Base-by-base conservation (phyloP, 1,140 invertebrate species). In the Myzus persicae region DNA sequence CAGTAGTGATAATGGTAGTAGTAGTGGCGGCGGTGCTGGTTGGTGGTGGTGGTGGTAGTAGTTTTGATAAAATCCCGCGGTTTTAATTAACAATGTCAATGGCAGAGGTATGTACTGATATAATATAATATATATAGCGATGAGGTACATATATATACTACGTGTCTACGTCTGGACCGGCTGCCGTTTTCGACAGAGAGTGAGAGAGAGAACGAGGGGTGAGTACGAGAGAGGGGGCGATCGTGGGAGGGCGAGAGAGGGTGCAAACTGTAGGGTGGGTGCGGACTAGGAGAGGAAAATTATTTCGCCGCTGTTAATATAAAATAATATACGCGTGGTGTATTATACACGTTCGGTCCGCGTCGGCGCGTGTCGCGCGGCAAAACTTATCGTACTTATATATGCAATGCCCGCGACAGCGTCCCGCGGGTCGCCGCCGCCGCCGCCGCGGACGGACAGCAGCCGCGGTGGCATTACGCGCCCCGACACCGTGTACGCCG, bases 81-180 rank as follows among this genome's bases (percentile, higher is more conserved):
- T 92, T 91, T 92, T 92, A 92, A 82, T 92, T 92, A 92, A 92
- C 76, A 82, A 92, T 82, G 91, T 92, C 91, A 82, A 82, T 82
- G 91, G 91, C 91, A 92, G 91, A 92, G 90, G 90, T 89, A 89
- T 48, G 22, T 89, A 85, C 38, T 82, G 81, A 82, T 82, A 84
- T 82, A 22, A 82, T 40, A 40, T 40, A 82, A 36, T 81, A 81
- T 36, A 81, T 81, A 81, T 76, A 81, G n/a, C n/a, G n/a, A n/a
- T n/a, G n/a, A n/a, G n/a, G n/a, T 84, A 42, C 26, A 31, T 54
- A 59, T 59, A 59, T 31, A 76, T n/a, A 76, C 31, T 44, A 67
- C 59, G 59, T 44, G 59, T 76, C 51, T 76, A 46, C 84, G 90
- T 76, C 51, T 76, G 54, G 90, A 91, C 90, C 90, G 90, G 51